Evolutionary conservation across 1,140 invertebrate genomes (phyloP), one percentile per base, ranked within the genome.

Genomic region (Lineus longissimus): DNA sequence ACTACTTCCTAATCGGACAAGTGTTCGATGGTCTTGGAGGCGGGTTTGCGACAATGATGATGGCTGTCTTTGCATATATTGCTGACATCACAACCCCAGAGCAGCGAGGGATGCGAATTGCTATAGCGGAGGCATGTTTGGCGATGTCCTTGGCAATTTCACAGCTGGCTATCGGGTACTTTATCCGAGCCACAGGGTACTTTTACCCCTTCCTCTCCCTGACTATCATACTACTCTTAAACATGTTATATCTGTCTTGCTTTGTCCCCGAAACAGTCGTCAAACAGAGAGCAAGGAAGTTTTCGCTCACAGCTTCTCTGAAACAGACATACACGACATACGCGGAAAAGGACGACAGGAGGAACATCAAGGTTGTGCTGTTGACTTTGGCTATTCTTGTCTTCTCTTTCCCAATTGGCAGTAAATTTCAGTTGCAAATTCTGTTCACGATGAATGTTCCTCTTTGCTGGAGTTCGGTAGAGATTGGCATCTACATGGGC

Each of bases 251-350:
- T n/a, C n/a, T 51, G 6, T 6, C n/a, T 7, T 51, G 6, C 25
- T 51, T 51, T n/a, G 47, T 51, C 4, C 47, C 47, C n/a, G 47
- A 51, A n/a, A 51, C 47, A 51, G 47, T 51, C 47, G n/a, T 23
- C n/a, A 4, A 4, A 4, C 4, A 51, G 6, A 51, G n/a, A 27
- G 47, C 6, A n/a, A 27, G 19, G n/a, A 19, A 4, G n/a, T 51
- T 51, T 51, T 51, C 47, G 6, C 4, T 51, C 6, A 51, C n/a
- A 6, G 25, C 47, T 6, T 19, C n/a, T 7, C 4, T 51, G 6
- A 4, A n/a, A 27, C 19, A 9, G 6, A 7, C 25, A 6, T 27
- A 7, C 25, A 23, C 6, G n/a, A n/a, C 25, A 6, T 27, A 23
- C 19, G n/a, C n/a, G 25, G 25, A 19, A 9, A 51, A 51, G 25